Conservation (phyloP, 2,888 invertebrate species). For the Meiosimyza platycephala region DNA sequence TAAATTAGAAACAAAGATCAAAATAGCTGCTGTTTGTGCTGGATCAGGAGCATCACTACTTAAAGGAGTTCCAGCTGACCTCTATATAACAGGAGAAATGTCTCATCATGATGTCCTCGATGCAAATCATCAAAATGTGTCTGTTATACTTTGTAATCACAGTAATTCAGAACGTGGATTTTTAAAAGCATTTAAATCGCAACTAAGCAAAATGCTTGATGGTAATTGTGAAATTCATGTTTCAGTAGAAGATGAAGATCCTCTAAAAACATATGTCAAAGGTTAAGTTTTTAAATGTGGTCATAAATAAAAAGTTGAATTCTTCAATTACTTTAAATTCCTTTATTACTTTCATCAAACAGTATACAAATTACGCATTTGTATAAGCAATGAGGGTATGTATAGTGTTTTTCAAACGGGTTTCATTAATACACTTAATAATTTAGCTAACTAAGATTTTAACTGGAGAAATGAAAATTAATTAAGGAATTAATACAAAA, state of each 20-base stretch:
- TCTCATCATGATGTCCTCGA: conserved; percentile 93
- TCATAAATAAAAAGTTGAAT: too few relatives aligned
- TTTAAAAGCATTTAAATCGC: conserved; percentile 71
- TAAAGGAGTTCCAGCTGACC: conserved; percentile 77
- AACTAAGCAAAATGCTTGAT: conserved; percentile 62
- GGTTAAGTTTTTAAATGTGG: too few relatives aligned
- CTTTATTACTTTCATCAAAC: too few relatives aligned
- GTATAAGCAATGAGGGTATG: too few relatives aligned
- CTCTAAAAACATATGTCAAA: conserved; percentile 71
- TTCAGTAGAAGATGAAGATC: conserved; percentile 82
- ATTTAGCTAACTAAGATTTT: not conserved
- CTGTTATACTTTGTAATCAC: conserved; percentile 91
- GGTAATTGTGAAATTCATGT: conserved; percentile 72
- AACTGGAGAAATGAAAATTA: not conserved
- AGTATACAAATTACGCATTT: too few relatives aligned
- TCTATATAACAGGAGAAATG: conserved; percentile 94
- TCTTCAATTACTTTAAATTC: too few relatives aligned
- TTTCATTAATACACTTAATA: too few relatives aligned
- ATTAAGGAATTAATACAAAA: conserved; percentile 6
- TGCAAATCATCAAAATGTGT: conserved; percentile 80
- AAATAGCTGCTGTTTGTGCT: conserved; percentile 84
- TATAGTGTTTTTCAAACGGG: too few relatives aligned
- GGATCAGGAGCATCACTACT: conserved; percentile 89
- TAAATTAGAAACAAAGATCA: conserved; percentile 68
- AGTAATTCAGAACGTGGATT: conserved; percentile 94